Evolutionary conservation across 2,113 vertebrate species (phyloP).

Genomic region (Psophia crepitans): DNA sequence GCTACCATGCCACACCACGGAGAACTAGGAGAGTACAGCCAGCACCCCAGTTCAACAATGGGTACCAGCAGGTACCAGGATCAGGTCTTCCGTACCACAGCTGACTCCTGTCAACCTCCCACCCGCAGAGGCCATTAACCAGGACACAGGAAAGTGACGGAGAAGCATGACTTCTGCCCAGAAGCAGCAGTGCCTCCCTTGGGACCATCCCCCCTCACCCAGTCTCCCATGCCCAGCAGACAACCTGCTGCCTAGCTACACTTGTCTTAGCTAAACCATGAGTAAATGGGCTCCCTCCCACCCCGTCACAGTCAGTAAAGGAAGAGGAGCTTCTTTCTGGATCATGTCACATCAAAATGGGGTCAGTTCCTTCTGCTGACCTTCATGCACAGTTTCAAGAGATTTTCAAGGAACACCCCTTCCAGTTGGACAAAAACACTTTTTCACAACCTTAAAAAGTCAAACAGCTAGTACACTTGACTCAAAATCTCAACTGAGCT

Average conservation of each 20-base stretch:
- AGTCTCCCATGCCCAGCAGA: not conserved
- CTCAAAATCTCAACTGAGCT: not conserved
- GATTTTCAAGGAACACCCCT: not conserved
- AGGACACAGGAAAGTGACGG: rapidly evolving
- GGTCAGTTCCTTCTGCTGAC: not conserved
- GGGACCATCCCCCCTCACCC: rapidly evolving
- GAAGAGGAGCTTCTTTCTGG: not conserved
- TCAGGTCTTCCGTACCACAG: not conserved
- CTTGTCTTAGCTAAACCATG: not conserved
- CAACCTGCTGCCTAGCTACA: not conserved
- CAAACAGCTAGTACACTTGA: not conserved
- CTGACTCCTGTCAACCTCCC: not conserved
- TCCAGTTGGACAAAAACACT: not conserved
- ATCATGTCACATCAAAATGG: rapidly evolving
- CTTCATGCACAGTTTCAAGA: not conserved
- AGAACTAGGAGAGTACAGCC: not conserved
- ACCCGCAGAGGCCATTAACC: not conserved
- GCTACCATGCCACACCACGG: rapidly evolving
- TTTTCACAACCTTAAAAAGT: not conserved
- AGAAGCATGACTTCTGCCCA: not conserved
- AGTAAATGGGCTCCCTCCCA: not conserved
- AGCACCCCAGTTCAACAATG: not conserved
- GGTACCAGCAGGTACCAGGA: not conserved
- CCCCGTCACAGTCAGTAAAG: not conserved
- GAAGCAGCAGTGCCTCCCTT: rapidly evolving